Percentiles rank a stretch among this genome's conserved stretches.
Evolutionary conservation across 53 echinoderm and acorn worm genomes (phyloP).

Genomic region (Stichopus horrens): DNA sequence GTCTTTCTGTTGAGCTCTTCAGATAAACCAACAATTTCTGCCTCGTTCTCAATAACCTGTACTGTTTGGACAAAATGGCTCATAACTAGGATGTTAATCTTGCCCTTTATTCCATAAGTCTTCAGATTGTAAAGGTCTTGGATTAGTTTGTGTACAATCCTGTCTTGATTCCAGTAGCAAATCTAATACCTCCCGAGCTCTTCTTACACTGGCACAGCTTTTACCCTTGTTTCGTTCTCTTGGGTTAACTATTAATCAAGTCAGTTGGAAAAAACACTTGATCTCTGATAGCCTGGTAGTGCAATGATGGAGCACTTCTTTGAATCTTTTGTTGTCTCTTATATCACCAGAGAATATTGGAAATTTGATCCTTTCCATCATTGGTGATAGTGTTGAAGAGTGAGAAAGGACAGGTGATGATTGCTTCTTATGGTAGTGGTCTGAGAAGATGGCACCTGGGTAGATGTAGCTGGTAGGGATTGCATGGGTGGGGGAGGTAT

Average conservation of each 20-base stretch:
- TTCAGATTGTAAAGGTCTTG: conserved; percentile 63
- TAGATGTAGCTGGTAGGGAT: conserved; percentile 33
- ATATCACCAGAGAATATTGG: conserved; percentile 60
- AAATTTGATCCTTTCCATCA: conserved; percentile 69
- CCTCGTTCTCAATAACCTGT: background rate
- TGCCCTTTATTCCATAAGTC: conserved; percentile 63
- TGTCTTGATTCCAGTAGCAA: conserved; percentile 63
- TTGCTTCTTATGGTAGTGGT: conserved; percentile 6
- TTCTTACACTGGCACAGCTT: conserved; percentile 48
- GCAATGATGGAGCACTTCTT: conserved; percentile 56
- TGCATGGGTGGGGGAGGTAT: conserved; percentile 9
- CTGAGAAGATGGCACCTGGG: conserved; percentile 45
- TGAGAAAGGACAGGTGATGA: background rate
- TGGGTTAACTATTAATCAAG: conserved; percentile 64
- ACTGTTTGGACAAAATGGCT: conserved; percentile 51
- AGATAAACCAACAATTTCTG: conserved; percentile 38
- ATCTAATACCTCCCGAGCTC: conserved; percentile 69
- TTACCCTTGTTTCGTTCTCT: conserved; percentile 57
- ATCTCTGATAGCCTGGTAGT: conserved; percentile 57
- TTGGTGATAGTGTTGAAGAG: conserved; percentile 33
- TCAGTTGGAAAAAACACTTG: conserved; percentile 65
- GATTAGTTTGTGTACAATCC: conserved; percentile 67
- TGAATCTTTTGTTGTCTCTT: background rate
- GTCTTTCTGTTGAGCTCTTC: conserved; percentile 37
- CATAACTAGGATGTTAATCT: conserved; percentile 62